Conservation (phyloP, 2,113 vertebrate genomes). For the Lampris incognitus region DNA sequence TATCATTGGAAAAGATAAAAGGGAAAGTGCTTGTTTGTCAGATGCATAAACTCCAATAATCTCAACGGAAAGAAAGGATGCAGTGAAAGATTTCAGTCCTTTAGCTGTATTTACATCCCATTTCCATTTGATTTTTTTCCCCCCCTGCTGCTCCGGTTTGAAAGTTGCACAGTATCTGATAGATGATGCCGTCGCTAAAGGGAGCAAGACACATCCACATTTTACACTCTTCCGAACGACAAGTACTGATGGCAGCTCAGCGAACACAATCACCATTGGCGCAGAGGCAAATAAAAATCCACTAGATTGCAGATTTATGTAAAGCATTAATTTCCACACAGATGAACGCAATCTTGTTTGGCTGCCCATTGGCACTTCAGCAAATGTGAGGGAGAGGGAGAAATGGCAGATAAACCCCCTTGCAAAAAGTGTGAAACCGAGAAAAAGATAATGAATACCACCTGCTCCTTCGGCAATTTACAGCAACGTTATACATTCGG, state of each 20-base stretch:
- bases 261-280: conserved; percentile 71
- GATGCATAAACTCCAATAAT: background rate
- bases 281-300: conserved; percentile 65
- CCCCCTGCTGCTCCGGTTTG: conserved; percentile 31
- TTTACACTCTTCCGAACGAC: conserved; percentile 67
- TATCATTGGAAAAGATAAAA: conserved; percentile 12
- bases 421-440: conserved; percentile 35
- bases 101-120: background rate
- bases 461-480: conserved; percentile 60
- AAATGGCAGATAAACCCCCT: conserved; percentile 54
- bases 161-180: conserved; percentile 53
- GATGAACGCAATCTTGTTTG: conserved; percentile 72
- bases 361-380: conserved; percentile 64
- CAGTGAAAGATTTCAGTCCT: conserved; percentile 17
- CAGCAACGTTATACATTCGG: conserved; percentile 57
- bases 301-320: conserved; percentile 76
- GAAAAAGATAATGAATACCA: conserved; percentile 53
- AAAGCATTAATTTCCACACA: conserved; percentile 79
- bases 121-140: conserved; percentile 12
- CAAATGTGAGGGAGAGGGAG: conserved; percentile 66
- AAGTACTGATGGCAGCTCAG: conserved; percentile 70
- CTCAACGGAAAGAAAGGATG: conserved; percentile 6
- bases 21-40: background rate
- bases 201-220: conserved; percentile 61
- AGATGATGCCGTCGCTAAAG: conserved; percentile 58